A percentile compares a stretch with the other conserved stretches of the same genome.
Evolutionary conservation across 2,113 vertebrate genomes (phyloP).

Genomic region (Stigmatopora nigra): DNA sequence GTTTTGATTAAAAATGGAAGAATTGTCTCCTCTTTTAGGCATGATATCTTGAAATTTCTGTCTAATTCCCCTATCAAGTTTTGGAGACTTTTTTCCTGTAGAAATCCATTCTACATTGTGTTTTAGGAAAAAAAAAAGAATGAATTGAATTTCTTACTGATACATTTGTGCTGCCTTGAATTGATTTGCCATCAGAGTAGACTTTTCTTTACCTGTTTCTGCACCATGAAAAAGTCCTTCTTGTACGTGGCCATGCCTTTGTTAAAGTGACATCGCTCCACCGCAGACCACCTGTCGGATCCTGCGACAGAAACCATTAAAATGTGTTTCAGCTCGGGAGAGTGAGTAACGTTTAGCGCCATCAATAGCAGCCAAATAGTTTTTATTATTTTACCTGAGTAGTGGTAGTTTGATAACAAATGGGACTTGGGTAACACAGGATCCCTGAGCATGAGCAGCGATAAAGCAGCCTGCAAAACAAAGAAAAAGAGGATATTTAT

Average conservation of each 20-base stretch:
- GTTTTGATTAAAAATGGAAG: not conserved
- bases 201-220: slow-evolving; percentile 82
- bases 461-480: slow-evolving; percentile 77
- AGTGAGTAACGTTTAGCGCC: not conserved
- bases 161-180: no score
- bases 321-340: not conserved
- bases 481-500: slow-evolving; percentile 2
- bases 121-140: no score
- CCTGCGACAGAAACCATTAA: slow-evolving; percentile 61
- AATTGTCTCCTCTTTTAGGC: not conserved
- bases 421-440: slow-evolving; percentile 74
- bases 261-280: slow-evolving; percentile 89
- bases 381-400: slow-evolving; percentile 81
- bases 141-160: no score
- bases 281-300: slow-evolving; percentile 86
- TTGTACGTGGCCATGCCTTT: slow-evolving; percentile 90
- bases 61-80: not conserved
- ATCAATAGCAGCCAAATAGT: not conserved
- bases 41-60: not conserved
- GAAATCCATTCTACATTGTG: no score
- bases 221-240: slow-evolving; percentile 97
- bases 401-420: slow-evolving; percentile 85
- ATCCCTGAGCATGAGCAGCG: slow-evolving; percentile 79
- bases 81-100: no score
- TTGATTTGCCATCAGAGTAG: not conserved